A percentile compares a stretch with the other conserved stretches of the same genome.
phyloP scores from a whole-genome alignment of 2,888 invertebrate genomes.

The Macrosoma leucophasiata region DNA sequence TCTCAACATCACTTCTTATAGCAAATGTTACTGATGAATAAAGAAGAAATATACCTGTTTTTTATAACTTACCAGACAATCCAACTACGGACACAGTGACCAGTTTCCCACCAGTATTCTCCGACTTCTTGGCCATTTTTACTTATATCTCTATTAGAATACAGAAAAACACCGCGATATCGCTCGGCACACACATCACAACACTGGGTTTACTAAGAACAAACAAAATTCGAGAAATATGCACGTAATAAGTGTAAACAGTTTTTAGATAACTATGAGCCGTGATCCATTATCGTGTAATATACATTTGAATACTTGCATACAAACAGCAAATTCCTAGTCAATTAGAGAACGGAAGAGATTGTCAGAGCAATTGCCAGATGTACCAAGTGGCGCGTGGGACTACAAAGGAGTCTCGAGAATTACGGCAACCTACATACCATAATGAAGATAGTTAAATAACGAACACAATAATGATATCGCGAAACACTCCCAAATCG shows the following conservation, averaged over 20 bases:
- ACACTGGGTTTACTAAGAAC: slow-evolving; percentile 26
- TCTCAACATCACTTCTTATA: too few species aligned
- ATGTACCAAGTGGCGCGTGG: slow-evolving; percentile 46
- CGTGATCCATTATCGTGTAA: too few species aligned
- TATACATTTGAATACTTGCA: neutral
- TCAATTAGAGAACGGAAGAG: slow-evolving; percentile 43
- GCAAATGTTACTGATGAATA: too few species aligned
- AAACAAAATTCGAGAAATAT: slow-evolving; percentile 28
- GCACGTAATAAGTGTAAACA: too few species aligned
- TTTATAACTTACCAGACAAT: slow-evolving; percentile 77
- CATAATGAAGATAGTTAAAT: slow-evolving; percentile 20
- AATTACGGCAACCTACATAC: slow-evolving; percentile 4
- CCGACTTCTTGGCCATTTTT: slow-evolving; percentile 85
- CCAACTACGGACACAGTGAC: slow-evolving; percentile 95
- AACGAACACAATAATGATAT: slow-evolving; percentile 29
- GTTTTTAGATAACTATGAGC: too few species aligned
- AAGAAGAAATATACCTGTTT: neutral
- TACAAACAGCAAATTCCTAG: slow-evolving; percentile 13
- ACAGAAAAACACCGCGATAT: slow-evolving; percentile 38
- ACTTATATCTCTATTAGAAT: slow-evolving; percentile 40
- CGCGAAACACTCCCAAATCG: slow-evolving; percentile 35
- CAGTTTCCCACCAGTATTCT: slow-evolving; percentile 78
- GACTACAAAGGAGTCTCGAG: neutral
- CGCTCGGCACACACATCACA: slow-evolving; percentile 61
- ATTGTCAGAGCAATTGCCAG: slow-evolving; percentile 37